Evolutionary conservation across 2,888 invertebrate genomes (phyloP).

Genomic region (Phyto melanocephala): DNA sequence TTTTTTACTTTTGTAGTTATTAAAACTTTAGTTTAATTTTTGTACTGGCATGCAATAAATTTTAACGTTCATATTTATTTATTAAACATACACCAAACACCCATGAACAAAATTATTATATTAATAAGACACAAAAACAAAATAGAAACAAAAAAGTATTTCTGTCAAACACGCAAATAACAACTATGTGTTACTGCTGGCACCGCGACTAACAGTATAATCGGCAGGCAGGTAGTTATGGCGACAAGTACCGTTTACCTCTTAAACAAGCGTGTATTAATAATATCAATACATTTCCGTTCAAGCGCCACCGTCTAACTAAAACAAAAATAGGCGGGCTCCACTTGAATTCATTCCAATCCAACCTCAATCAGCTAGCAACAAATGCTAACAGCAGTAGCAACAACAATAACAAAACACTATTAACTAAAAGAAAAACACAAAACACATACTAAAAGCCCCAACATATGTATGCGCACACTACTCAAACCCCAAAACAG

Average conservation of each 20-base stretch:
- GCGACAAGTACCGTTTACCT: conserved; percentile 32
- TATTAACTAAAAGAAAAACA: not conserved
- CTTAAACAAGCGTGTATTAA: conserved; percentile 25
- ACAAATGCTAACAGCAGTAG: conserved; percentile 1
- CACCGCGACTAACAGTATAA: not conserved
- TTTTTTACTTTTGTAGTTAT: too few species aligned
- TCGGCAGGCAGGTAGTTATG: conserved; percentile 21
- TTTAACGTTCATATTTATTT: too few species aligned
- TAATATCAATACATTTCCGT: conserved; percentile 41
- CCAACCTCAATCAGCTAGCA: conserved; percentile 42
- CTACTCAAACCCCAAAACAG: not conserved
- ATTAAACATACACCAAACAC: not conserved
- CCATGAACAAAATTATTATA: not conserved
- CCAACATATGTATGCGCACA: conserved; percentile 26
- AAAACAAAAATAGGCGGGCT: conserved; percentile 66
- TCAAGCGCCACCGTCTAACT: conserved; percentile 68
- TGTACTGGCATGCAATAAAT: not conserved
- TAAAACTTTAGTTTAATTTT: not conserved
- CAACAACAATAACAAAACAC: conserved; percentile 1
- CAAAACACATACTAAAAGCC: not conserved
- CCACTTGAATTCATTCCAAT: conserved; percentile 55
- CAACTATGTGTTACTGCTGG: not conserved
- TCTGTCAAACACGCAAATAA: conserved; percentile 44
- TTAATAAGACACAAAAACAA: not conserved
- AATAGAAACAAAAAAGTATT: not conserved